Evolutionary conservation across 2,113 vertebrate species (phyloP).

Genomic region (Seriola rivoliana): DNA sequence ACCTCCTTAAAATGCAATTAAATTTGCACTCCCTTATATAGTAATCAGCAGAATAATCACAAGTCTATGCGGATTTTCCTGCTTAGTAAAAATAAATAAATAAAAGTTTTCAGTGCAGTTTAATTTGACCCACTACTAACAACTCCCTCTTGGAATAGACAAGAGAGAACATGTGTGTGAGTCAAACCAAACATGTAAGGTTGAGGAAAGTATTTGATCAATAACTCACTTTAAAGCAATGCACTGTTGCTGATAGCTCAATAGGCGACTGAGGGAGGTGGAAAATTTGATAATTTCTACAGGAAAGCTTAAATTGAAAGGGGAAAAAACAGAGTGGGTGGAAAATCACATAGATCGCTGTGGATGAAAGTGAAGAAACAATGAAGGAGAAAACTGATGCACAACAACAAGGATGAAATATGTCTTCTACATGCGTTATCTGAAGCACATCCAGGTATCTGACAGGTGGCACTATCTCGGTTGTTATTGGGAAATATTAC

Average conservation of each 20-base stretch:
- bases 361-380: conserved; percentile 33
- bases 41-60: conserved; percentile 36
- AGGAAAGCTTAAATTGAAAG: conserved; percentile 18
- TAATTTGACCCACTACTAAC: not conserved
- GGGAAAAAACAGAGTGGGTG: not conserved
- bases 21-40: conserved; percentile 24
- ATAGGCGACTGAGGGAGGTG: conserved; percentile 8
- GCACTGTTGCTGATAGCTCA: conserved; percentile 10
- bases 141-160: not conserved
- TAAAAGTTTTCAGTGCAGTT: not conserved
- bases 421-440: conserved; percentile 42
- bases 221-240: conserved; percentile 42
- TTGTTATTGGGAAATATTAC: conserved; percentile 32
- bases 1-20: conserved; percentile 14
- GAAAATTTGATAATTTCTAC: conserved; percentile 36
- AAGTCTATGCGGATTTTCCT: conserved; percentile 1
- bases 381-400: conserved; percentile 38
- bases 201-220: conserved; percentile 31
- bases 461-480: conserved; percentile 38
- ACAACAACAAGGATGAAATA: conserved; percentile 34
- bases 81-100: not conserved
- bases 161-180: not conserved
- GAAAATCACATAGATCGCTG: conserved; percentile 47
- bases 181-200: conserved; percentile 15
- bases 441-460: conserved; percentile 40